A percentile compares a stretch with the other conserved stretches of the same genome.
These are phyloP conservation scores for Tetragonisca angustula DNA, from an alignment of 2,888 invertebrate genomes.

Conservation along the genomic window DNA sequence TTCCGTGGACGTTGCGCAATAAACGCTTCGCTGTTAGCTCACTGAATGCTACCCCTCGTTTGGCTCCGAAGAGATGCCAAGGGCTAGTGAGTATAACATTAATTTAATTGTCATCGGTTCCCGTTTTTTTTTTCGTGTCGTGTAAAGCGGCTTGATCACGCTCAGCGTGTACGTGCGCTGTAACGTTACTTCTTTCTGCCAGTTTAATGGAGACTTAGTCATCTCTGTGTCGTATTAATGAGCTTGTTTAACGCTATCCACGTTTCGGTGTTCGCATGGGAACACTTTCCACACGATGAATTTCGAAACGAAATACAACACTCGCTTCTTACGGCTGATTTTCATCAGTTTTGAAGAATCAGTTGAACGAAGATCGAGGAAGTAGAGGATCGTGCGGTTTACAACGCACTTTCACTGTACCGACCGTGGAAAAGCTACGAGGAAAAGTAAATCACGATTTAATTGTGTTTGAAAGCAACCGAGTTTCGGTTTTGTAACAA, in stretches of 20 bases:
- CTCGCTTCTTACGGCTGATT: not conserved
- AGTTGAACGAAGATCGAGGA: not conserved
- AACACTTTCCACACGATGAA: not conserved
- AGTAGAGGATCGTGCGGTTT: not conserved
- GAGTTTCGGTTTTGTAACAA: not conserved
- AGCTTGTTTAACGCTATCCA: constrained; percentile 16
- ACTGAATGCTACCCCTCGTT: constrained; percentile 55
- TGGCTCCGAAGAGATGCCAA: constrained; percentile 55
- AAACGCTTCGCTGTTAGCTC: constrained; percentile 62
- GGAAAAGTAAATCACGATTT: not conserved
- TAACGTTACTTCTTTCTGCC: constrained; percentile 24
- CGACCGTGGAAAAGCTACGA: not conserved
- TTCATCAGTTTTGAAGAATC: constrained; percentile 5
- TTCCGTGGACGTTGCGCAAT: constrained; percentile 79
- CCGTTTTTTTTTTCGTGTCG: constrained; percentile 10
- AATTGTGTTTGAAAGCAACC: not conserved
- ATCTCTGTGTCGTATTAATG: constrained; percentile 20
- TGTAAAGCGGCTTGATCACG: constrained; percentile 23
- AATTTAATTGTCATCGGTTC: constrained; percentile 38
- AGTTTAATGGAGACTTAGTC: constrained; percentile 34
- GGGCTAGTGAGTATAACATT: constrained; percentile 56
- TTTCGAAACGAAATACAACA: not conserved
- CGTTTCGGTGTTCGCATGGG: not conserved
- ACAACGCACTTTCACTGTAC: not conserved
- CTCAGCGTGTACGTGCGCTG: not conserved